phyloP scores from a whole-genome alignment of 2,113 vertebrate species.

The Cricetomys ansorgei region DNA sequence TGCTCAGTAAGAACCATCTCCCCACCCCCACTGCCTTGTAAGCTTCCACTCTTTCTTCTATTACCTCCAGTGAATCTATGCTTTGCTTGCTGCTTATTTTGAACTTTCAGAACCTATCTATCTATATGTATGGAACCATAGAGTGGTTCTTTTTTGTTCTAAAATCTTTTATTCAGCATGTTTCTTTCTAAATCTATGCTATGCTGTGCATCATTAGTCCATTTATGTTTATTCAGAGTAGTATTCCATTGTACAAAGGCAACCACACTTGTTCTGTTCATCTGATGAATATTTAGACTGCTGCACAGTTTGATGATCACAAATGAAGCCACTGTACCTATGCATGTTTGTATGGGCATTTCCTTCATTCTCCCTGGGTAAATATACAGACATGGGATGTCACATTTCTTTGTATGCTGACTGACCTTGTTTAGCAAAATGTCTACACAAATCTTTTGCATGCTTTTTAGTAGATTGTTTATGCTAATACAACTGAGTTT shows the following conservation, averaged over 20 bases:
- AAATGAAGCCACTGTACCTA: neutral
- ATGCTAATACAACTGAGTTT: neutral
- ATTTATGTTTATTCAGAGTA: neutral
- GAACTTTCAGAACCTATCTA: neutral
- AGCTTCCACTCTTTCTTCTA: neutral
- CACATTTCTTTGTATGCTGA: neutral
- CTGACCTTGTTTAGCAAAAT: neutral
- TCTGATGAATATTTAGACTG: neutral
- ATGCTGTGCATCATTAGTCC: neutral
- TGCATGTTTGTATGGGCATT: neutral
- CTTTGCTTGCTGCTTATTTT: neutral
- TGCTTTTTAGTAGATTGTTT: neutral
- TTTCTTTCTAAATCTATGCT: neutral
- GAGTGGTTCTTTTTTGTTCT: neutral
- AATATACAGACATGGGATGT: neutral
- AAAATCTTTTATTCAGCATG: neutral
- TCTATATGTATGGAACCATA: neutral
- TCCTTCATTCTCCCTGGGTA: neutral
- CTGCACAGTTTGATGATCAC: neutral
- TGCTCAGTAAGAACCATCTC: neutral
- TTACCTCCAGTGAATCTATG: neutral
- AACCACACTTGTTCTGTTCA: neutral
- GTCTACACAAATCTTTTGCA: neutral
- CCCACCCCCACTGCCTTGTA: too few relatives aligned
- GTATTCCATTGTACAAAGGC: neutral